Evolutionary conservation across 2,888 invertebrate species (phyloP), one percentile per base, ranked within the genome.

Genomic region (Tetragnatha montana): DNA sequence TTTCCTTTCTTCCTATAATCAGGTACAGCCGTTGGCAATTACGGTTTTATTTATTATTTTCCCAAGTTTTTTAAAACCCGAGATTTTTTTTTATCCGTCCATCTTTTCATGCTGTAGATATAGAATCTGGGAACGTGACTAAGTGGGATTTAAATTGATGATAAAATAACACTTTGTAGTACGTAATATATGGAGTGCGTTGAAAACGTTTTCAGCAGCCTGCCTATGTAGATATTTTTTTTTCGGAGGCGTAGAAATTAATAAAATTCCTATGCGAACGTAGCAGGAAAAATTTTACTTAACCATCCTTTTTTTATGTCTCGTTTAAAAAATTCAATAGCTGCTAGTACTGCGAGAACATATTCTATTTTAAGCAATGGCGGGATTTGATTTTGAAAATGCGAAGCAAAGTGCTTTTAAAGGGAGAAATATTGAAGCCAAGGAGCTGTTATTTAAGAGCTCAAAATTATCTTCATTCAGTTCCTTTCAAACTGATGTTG

Each of bases 1-100:
- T 81, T 81, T 81, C 73, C 51, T 81, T 71, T 49, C 68, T n/a
- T 81, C 81, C 71, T 73, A 70, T 81, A 81, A 81, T 73, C 68
- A 73, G 71, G 73, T 21, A 22, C 69, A 73, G 73, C 81, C 71
- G 73, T 73, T 51, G 73, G 73, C 81, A 81, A 22, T 50, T 70
- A 19, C 1, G 60, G 22, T 78, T 78, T 78, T 78, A 81, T 17
- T 50, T 70, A 19, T 8, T 60, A 68, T 78, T 78, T 78, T 78
- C 60, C 51, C 60, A 35, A 60, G 4, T 60, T 78, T 78, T 78
- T n/a, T 60, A 14, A 60, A 78, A 78, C 51, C 47, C 22, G 78
- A 8, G 17, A 14, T 60, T 51, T 60, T 60, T 69, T 70, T 81
- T 69, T 47, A 47, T 81, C 19, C 17, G 8, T 4, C 6, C 70